Percentiles rank a stretch among this genome's conserved stretches.
Evolutionary conservation across 2,113 vertebrate species (phyloP).

Genomic region (Corapipo altera): DNA sequence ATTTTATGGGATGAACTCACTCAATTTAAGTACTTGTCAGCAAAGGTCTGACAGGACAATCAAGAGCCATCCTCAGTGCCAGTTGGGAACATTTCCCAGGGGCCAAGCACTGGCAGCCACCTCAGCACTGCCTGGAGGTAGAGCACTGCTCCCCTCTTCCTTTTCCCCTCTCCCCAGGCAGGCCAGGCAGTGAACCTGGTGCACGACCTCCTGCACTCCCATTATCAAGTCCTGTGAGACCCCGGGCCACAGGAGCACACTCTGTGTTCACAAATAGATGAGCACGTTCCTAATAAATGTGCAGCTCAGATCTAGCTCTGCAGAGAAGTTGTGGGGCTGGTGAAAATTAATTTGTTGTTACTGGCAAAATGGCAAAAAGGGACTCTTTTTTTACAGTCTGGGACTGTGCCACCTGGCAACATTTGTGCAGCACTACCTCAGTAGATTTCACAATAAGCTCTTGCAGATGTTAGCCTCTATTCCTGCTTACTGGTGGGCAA

Average conservation of each 20-base stretch:
- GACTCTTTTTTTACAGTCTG: background rate
- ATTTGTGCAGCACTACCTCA: background rate
- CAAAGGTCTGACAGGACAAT: background rate
- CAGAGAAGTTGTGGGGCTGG: background rate
- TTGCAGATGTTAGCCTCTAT: background rate
- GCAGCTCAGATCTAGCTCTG: background rate
- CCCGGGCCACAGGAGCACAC: fast-evolving
- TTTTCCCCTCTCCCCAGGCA: background rate
- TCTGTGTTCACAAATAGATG: background rate
- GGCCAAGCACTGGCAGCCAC: background rate
- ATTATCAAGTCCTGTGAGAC: fast-evolving
- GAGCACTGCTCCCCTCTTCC: background rate
- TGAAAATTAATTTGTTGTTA: conserved; percentile 3
- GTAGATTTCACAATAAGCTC: background rate
- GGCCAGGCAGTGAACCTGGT: background rate
- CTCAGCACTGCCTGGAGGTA: background rate
- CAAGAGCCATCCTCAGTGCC: background rate
- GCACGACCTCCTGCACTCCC: background rate
- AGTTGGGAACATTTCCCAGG: background rate
- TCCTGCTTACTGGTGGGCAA: background rate
- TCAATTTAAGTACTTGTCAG: conserved; percentile 45
- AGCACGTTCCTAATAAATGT: background rate
- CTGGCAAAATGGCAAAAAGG: background rate
- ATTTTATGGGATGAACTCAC: conserved; percentile 33
- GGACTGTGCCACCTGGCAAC: background rate